A percentile compares a stretch with the other conserved stretches of the same genome.
These are phyloP conservation scores for Fulmarus glacialis DNA, from an alignment of 2,113 vertebrate genomes.

Conservation along the genomic window DNA sequence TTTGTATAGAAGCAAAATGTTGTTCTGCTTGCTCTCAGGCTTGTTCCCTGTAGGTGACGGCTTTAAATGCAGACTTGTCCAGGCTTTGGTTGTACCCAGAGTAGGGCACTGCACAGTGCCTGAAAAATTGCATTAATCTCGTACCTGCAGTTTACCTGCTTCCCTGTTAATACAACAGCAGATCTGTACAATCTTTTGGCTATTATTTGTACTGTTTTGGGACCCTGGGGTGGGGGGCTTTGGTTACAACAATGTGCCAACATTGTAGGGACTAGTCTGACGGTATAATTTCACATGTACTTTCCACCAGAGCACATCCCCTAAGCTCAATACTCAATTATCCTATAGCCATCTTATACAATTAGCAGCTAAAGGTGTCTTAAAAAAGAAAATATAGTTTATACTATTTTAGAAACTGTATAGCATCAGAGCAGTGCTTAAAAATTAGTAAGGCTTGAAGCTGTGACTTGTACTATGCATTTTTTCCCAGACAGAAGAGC, in stretches of 20 bases:
- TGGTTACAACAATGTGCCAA: neutral
- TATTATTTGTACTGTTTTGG: neutral
- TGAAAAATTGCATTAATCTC: neutral
- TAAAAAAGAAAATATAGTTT: neutral
- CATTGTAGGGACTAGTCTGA: neutral
- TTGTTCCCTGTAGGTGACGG: fast-evolving
- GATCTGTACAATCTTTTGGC: neutral
- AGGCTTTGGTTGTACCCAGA: neutral
- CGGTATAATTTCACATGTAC: neutral
- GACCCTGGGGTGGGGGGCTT: neutral
- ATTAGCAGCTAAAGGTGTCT: neutral
- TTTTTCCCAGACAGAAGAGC: neutral
- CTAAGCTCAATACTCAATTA: neutral
- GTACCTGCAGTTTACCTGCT: neutral
- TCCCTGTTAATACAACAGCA: neutral
- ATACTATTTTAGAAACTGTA: neutral
- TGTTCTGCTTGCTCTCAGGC: neutral
- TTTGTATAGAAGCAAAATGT: neutral
- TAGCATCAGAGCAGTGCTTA: neutral
- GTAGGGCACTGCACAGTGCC: neutral
- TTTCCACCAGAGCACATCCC: neutral
- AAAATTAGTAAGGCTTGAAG: neutral
- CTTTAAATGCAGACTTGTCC: neutral
- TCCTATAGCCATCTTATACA: neutral
- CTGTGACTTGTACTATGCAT: neutral